Base-by-base conservation (phyloP, 30 jellyfish, hydroid and myxozoan genomes). In the Phacellophora camtschatica region DNA sequence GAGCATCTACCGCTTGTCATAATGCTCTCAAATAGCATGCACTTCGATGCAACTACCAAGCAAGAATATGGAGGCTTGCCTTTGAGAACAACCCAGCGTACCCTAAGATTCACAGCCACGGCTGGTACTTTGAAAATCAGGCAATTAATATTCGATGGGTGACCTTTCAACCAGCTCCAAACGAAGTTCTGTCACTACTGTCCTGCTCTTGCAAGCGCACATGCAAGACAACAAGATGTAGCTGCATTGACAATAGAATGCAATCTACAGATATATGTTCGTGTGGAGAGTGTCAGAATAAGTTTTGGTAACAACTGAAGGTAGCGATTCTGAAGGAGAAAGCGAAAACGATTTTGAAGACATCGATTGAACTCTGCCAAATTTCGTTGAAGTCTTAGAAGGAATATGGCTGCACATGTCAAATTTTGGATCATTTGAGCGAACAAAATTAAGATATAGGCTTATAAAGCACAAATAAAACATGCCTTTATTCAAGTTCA, bases 1-100 rank as follows among this genome's bases (percentile, higher is more conserved):
- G 71, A 75, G 77, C 56, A 8, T 4, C 70, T 56, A 18, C 88
- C 88, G 24, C 88, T 5, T 75, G 88, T 53, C 36, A n/a, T 6
- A 61, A 57, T 41, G 30, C 71, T 28, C 80, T 72, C 5, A 43
- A 33, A 64, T 59, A 43, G 77, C 86, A 72, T 64, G n/a, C 20
- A 31, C 19, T 53, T 7, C 78, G 81, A 4, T 25, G 80, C 25
- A 24, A 61, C 8, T 75, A 53, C 53, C 88, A 75, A 57, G 82
- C 66, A 4, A 19, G 35, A 2, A 75, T 53, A 75, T 53, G 81
- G 88, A 53, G 88, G 11, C 11, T 39, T 39, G 53, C 53, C 53
- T 39, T 39, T 39, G 53, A 39, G 53, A 39, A 13, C 53, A 39
- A 39, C 53, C 53, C 53, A 39, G 13, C 53, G 53, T 39, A 39